Percentiles rank a stretch among this genome's conserved stretches.
Evolutionary conservation across 2,888 invertebrate species (phyloP).

Genomic region (Callosobruchus maculatus): DNA sequence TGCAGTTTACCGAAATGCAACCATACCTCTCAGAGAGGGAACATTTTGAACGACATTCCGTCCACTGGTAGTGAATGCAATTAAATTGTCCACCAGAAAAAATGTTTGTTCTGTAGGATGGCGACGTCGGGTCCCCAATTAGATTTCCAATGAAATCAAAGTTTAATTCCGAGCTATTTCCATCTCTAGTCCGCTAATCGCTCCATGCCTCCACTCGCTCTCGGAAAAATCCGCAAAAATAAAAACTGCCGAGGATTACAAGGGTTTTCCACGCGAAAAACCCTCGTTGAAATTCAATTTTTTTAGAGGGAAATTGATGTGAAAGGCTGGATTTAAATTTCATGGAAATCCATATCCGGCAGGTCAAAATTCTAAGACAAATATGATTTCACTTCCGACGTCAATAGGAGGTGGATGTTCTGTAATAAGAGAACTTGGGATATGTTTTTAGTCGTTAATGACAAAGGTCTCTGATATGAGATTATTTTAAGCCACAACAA

Average conservation of each 20-base stretch:
- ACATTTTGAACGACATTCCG: not conserved
- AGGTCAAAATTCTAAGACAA: too few relatives aligned
- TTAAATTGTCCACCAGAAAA: slow-evolving; percentile 1
- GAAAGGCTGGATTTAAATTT: not conserved
- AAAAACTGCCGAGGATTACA: not conserved
- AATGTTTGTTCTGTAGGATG: slow-evolving; percentile 2
- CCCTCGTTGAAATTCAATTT: not conserved
- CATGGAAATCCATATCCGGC: not conserved
- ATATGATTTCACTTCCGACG: too few relatives aligned
- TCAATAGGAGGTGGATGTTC: too few relatives aligned
- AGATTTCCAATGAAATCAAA: not conserved
- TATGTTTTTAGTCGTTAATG: too few relatives aligned
- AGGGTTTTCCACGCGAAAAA: not conserved
- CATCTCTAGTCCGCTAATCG: not conserved
- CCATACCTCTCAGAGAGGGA: too few relatives aligned
- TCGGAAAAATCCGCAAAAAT: not conserved
- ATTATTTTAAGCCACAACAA: too few relatives aligned
- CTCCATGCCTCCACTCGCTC: not conserved
- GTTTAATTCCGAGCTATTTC: not conserved
- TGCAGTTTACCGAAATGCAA: too few relatives aligned
- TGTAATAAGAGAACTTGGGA: too few relatives aligned
- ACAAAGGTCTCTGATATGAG: too few relatives aligned
- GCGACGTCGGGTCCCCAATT: not conserved
- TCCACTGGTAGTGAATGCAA: not conserved
- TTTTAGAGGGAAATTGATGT: not conserved